These are phyloP conservation scores for Notocelia uddmanniana DNA, from an alignment of 2,888 invertebrate genomes.

Conservation along the genomic window DNA sequence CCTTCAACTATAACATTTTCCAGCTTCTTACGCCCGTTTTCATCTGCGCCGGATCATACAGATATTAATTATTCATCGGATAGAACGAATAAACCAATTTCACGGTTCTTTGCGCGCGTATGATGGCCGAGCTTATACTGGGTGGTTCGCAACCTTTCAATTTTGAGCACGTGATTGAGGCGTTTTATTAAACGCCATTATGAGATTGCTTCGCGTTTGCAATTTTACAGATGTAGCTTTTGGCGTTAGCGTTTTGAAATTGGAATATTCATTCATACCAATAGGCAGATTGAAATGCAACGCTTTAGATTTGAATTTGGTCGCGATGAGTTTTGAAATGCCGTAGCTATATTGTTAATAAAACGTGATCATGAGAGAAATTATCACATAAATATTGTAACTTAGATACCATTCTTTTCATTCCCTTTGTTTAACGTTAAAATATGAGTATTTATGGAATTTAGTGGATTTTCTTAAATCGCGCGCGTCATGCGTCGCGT, in stretches of 20 bases:
- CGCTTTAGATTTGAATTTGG: conserved; percentile 9
- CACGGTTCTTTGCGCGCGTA: conserved; percentile 82
- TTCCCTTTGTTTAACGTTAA: too few species aligned
- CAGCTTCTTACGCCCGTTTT: conserved; percentile 1
- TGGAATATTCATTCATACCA: neutral
- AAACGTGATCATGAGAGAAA: too few species aligned
- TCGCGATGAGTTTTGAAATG: neutral
- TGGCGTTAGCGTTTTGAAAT: conserved; percentile 1
- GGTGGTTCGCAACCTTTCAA: conserved; percentile 50
- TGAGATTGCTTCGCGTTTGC: conserved; percentile 36
- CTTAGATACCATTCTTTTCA: too few species aligned
- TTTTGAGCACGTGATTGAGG: conserved; percentile 39
- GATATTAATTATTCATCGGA: conserved; percentile 86
- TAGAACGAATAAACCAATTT: conserved; percentile 86
- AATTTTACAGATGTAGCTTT: conserved; percentile 23
- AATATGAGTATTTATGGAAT: too few species aligned
- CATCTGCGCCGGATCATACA: neutral
- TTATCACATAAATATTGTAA: too few species aligned
- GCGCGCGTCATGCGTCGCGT: too few species aligned
- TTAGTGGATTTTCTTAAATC: too few species aligned
- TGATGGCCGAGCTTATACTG: conserved; percentile 62
- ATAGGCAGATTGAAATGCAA: conserved; percentile 3
- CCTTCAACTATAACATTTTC: neutral
- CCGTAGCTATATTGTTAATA: too few species aligned
- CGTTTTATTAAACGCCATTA: conserved; percentile 37